Evolutionary conservation across 2,797 vertebrate species (phyloP).

Genomic region (Sitta carolinensis): DNA sequence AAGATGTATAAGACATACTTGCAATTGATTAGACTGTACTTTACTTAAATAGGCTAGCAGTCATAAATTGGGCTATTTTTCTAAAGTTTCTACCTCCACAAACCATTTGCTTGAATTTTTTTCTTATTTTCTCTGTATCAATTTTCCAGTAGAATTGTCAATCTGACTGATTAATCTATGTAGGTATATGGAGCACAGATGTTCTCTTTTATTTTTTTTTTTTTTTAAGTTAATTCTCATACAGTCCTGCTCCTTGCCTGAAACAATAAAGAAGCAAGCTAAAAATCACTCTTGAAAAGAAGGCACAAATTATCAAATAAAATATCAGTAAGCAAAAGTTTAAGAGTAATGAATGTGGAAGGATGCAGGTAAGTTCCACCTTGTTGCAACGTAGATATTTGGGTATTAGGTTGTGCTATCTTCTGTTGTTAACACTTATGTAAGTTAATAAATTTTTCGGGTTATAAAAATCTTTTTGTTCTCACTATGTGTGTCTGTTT

Average conservation of each 20-base stretch:
- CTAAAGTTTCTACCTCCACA: neutral
- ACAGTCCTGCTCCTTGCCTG: neutral
- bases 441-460: accelerated
- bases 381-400: neutral
- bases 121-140: constrained; percentile 43
- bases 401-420: neutral
- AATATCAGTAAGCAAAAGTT: neutral
- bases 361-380: neutral
- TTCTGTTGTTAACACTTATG: neutral
- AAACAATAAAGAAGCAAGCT: neutral
- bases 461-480: neutral
- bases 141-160: constrained; percentile 64
- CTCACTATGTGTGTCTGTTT: neutral
- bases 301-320: neutral
- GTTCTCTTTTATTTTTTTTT: neutral
- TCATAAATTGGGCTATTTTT: constrained; percentile 60
- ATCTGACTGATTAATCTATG: constrained; percentile 60
- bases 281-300: neutral
- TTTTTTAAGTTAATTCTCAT: neutral
- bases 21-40: constrained; percentile 17
- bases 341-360: neutral
- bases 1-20: neutral
- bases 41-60: neutral
- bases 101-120: constrained; percentile 52
- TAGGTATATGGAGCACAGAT: neutral